phyloP scores from a whole-genome alignment of 2,797 vertebrate genomes.

The Varecia variegata region DNA sequence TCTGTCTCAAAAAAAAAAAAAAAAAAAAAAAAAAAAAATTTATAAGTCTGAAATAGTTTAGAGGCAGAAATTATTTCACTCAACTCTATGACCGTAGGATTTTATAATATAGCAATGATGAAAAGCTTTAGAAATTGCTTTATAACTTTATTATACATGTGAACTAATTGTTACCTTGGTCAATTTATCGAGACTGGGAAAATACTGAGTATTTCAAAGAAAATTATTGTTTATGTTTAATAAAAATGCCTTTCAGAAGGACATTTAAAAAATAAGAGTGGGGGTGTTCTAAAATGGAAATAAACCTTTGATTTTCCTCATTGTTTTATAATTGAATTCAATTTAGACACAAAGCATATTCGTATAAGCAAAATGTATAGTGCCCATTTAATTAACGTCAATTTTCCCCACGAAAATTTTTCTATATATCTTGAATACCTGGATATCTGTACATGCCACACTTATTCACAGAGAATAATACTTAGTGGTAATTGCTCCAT shows the following conservation, averaged over 20 bases:
- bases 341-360: constrained; percentile 3
- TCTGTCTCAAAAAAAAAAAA: too few species aligned
- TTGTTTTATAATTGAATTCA: constrained; percentile 29
- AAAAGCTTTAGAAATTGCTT: constrained; percentile 33
- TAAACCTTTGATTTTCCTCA: constrained; percentile 11
- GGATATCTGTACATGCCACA: background rate
- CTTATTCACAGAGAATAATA: background rate
- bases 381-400: background rate
- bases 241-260: constrained; percentile 25
- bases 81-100: background rate
- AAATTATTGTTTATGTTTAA: constrained; percentile 36
- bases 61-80: constrained; percentile 12
- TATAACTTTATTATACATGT: background rate
- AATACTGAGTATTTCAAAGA: constrained; percentile 40
- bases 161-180: background rate
- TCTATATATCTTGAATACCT: background rate
- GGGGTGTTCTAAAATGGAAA: background rate
- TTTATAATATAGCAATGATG: constrained; percentile 15
- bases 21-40: too few species aligned
- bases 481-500: background rate
- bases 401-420: background rate
- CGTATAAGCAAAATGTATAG: background rate
- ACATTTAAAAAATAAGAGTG: background rate
- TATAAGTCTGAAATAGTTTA: constrained; percentile 19
- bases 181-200: constrained; percentile 15